Evolutionary conservation across 2,113 vertebrate genomes (phyloP), one percentile per base, ranked within the genome.

Genomic region (Mesoclemmys tuberculata): DNA sequence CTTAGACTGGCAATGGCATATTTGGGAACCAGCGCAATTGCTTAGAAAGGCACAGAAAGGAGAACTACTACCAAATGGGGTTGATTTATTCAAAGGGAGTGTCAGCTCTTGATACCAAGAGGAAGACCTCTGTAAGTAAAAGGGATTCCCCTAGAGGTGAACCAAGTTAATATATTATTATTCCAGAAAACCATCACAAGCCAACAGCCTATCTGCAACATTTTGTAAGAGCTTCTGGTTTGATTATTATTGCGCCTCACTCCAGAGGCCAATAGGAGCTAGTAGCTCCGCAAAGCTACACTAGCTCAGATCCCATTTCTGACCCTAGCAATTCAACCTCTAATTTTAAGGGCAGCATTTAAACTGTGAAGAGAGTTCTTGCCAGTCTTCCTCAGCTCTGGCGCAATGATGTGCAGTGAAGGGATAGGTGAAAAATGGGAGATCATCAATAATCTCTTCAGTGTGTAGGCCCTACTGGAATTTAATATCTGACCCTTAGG

Each of bases 291-390:
- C 49, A 74, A 68, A 31, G 5, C 1, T 14, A 27, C 21, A 16
- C 12, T 46, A 46, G 41, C 74, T 46, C 44, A 29, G n/a, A 35
- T 78, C 74, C 81, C 9, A 8, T 0, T 0, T 14, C 71, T 44
- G 44, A 88, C 4, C 83, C 51, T 12, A 26, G 88, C 51, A 35
- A 48, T 58, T 27, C 31, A 75, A 75, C 11, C 21, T 26, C 38
- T 4, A 2, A 3, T 54, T 88, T 90, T 92, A 54, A 84, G 74
- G 64, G 38, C 68, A 88, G 10, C 19, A 1, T 90, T 90, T 89
- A 3, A 1, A 10, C 21, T 29, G 10, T 27, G n/a, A 48, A 38
- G 88, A 68, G 54, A 35, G 5, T 10, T 26, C 27, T 1, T 89
- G 51, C 80, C 49, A 0, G 19, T 85, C 29, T 82, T 46, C 35